Percentiles rank a stretch among this genome's conserved stretches.
phyloP scores from a whole-genome alignment of 2,113 vertebrate species.

The Takifugu bimaculatus region DNA sequence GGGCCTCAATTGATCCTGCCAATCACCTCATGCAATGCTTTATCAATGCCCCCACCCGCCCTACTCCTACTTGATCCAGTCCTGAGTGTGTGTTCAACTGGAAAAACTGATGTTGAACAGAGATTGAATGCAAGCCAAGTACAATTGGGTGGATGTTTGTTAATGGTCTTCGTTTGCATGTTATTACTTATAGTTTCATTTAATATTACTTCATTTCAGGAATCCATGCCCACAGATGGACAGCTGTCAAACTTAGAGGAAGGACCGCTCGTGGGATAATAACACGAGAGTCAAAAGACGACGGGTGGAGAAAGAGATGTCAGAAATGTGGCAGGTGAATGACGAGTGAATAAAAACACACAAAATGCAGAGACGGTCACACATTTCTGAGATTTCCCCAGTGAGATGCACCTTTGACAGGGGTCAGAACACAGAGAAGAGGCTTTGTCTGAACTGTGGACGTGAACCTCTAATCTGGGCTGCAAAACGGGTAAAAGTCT shows the following conservation, averaged over 20 bases:
- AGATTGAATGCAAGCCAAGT: too few relatives aligned
- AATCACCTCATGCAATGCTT: slow-evolving; percentile 63
- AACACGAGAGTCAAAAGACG: too few relatives aligned
- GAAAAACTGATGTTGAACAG: neutral
- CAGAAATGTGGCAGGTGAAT: too few relatives aligned
- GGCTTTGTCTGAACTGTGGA: neutral
- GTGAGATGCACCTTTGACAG: slow-evolving; percentile 4
- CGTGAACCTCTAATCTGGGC: neutral
- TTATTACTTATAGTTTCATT: too few relatives aligned
- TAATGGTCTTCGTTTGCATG: too few relatives aligned
- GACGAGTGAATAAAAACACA: too few relatives aligned
- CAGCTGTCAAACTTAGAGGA: neutral
- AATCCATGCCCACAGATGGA: slow-evolving; percentile 36
- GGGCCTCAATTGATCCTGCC: slow-evolving; percentile 58
- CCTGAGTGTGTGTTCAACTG: slow-evolving; percentile 21
- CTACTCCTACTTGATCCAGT: neutral
- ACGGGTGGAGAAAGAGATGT: too few relatives aligned
- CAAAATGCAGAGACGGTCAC: neutral
- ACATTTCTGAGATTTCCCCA: slow-evolving; percentile 22
- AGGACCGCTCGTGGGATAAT: too few relatives aligned
- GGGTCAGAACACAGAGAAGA: slow-evolving; percentile 1
- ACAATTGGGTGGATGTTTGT: too few relatives aligned
- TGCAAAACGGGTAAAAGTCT: neutral
- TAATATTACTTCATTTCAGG: neutral
- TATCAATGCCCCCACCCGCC: slow-evolving; percentile 55